phyloP scores from a whole-genome alignment of 2,797 vertebrate species.

The Pogoniulus pusillus region DNA sequence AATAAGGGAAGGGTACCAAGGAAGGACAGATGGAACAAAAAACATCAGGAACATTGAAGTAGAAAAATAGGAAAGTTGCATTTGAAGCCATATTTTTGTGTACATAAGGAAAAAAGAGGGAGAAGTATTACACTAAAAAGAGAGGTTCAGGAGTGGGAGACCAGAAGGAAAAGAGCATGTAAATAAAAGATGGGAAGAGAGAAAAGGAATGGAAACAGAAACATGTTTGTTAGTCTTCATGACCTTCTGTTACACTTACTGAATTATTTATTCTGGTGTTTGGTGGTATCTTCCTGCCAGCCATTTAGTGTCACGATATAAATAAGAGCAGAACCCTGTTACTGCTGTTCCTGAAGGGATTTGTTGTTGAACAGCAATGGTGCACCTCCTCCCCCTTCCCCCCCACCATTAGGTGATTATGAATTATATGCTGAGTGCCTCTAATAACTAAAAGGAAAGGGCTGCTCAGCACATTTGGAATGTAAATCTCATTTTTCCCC shows the following conservation, averaged over 20 bases:
- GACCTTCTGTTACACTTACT: constrained; percentile 28
- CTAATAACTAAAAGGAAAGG: constrained; percentile 60
- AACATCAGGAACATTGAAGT: not conserved
- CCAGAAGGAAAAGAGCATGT: not conserved
- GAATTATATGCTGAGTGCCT: constrained; percentile 45
- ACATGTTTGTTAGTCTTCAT: not conserved
- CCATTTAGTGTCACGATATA: constrained; percentile 44
- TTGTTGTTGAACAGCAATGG: not conserved
- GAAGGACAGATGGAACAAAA: not conserved
- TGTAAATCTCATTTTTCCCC: constrained; percentile 63
- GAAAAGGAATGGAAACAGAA: constrained; percentile 7
- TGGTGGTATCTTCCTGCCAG: constrained; percentile 40
- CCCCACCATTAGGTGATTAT: constrained; percentile 56
- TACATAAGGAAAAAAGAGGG: not conserved
- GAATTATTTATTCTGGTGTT: constrained; percentile 58
- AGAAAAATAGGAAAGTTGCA: not conserved
- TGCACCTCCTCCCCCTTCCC: constrained; percentile 12
- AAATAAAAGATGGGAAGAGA: not conserved
- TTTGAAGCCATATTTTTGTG: not conserved
- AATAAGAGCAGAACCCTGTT: not conserved
- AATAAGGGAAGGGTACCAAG: not conserved
- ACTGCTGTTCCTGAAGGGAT: constrained; percentile 45
- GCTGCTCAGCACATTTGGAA: constrained; percentile 68
- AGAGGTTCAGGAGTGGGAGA: not conserved
- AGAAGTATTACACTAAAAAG: not conserved